Evolutionary conservation across 2,888 invertebrate species (phyloP), one percentile per base, ranked within the genome.

Genomic region (Stegophylla sp.): DNA sequence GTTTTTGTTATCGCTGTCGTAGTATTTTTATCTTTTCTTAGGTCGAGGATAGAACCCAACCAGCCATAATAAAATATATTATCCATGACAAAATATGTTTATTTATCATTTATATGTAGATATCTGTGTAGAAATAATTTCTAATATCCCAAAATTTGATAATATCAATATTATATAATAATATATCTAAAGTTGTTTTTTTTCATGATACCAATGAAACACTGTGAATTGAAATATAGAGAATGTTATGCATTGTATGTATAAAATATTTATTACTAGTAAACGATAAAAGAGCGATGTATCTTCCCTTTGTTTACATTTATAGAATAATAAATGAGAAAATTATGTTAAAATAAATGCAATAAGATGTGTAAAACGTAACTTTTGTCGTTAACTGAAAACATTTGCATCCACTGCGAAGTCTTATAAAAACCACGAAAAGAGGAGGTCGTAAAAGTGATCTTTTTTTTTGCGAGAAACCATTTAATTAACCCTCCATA

Each of bases 261-360:
- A 4, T 13, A 59, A 59, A 59, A 72, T 61, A 0, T 63, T 74
- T 34, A 63, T 74, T 28, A n/a, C n/a, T 63, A 1, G 28, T 17
- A 20, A 51, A 51, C 28, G 20, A 63, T 63, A 63, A 63, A 74
- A 74, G 34, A 59, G 5, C 26, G 5, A 74, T 59, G 1, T 51
- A 48, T 63, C 20, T 48, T 66, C 2, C 15, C 10, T n/a, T 41
- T 34, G 17, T 48, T 23, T 41, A 4, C 74, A 64, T 75, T 75
- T 64, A 34, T 64, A 23, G 51, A 64, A 20, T 20, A 23, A 2
- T 34, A 63, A 51, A 74, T 20, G 74, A 74, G 45, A 20, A 63
- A 48, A 75, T 64, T 75, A 75, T 63, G 63, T 63, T 51, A 48
- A n/a, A n/a, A n/a, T n/a, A n/a, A n/a, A n/a, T n/a, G n/a, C n/a